Evolutionary conservation across 1,140 invertebrate species (phyloP).

Genomic region (Scaptomyza pallida): DNA sequence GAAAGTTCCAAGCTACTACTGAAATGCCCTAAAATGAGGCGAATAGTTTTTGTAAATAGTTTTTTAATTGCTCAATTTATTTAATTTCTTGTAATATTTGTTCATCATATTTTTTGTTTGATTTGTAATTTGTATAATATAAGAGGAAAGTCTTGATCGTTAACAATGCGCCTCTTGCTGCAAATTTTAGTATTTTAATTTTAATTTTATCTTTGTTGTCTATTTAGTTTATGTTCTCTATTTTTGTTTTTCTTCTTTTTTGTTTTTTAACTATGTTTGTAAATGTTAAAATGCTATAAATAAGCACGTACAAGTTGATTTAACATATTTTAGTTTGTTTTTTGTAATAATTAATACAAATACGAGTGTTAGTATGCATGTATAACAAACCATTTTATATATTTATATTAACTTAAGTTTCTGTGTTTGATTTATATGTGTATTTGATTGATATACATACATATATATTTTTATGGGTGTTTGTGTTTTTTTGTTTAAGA

Average conservation of each 20-base stretch:
- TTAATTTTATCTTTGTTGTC: background rate
- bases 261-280: conserved; percentile 37
- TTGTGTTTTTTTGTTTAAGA: conserved; percentile 4
- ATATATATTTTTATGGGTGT: conserved; percentile 17
- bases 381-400: conserved; percentile 37
- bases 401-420: conserved; percentile 4
- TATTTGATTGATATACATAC: conserved; percentile 16
- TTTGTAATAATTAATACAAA: conserved; percentile 16
- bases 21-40: background rate
- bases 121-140: conserved; percentile 42
- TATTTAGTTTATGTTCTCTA: conserved; percentile 1
- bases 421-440: conserved; percentile 2
- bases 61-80: conserved; percentile 47
- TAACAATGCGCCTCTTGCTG: conserved; percentile 48
- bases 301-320: conserved; percentile 42
- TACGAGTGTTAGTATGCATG: conserved; percentile 18
- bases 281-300: conserved; percentile 51
- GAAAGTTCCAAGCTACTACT: no score
- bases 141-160: conserved; percentile 53
- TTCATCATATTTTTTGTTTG: conserved; percentile 36
- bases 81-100: conserved; percentile 50
- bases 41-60: conserved; percentile 14
- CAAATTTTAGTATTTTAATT: conserved; percentile 21
- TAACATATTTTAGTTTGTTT: conserved; percentile 39
- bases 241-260: conserved; percentile 4